Evolutionary conservation across 1,140 invertebrate genomes (phyloP).

Genomic region (Trachelipus rathkii): DNA sequence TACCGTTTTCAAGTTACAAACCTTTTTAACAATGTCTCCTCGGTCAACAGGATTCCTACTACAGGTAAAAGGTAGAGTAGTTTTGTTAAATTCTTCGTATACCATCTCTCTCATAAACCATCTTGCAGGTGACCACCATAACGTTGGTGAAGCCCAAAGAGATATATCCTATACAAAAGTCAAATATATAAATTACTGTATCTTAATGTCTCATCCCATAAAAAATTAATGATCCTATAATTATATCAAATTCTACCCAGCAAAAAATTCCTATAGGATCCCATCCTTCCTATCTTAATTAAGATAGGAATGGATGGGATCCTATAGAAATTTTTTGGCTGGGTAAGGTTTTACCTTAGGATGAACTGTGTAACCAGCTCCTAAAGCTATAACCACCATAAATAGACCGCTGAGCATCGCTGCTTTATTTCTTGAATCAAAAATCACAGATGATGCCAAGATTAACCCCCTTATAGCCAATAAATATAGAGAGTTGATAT

Average conservation of each 20-base stretch:
- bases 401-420: slow-evolving; percentile 49
- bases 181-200: neutral
- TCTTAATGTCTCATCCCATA: neutral
- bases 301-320: too few relatives aligned
- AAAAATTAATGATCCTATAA: neutral
- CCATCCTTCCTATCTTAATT: too few relatives aligned
- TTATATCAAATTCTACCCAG: neutral
- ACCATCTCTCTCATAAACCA: slow-evolving; percentile 39
- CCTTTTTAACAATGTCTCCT: slow-evolving; percentile 1
- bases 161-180: slow-evolving; percentile 36
- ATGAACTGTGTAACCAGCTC: slow-evolving; percentile 60
- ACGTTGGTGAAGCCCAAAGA: slow-evolving; percentile 39
- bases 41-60: slow-evolving; percentile 39
- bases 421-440: slow-evolving; percentile 55
- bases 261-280: too few relatives aligned
- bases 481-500: slow-evolving; percentile 72
- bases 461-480: slow-evolving; percentile 66
- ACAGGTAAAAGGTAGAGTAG: slow-evolving; percentile 35
- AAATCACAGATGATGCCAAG: slow-evolving; percentile 64
- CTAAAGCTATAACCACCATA: slow-evolving; percentile 61
- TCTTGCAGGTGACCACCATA: slow-evolving; percentile 42
- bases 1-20: neutral
- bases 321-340: neutral
- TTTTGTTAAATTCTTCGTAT: slow-evolving; percentile 33
- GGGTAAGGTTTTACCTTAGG: slow-evolving; percentile 34